Conservation (phyloP, 2,113 vertebrate species). For the Myanophis thanlyinensis region DNA sequence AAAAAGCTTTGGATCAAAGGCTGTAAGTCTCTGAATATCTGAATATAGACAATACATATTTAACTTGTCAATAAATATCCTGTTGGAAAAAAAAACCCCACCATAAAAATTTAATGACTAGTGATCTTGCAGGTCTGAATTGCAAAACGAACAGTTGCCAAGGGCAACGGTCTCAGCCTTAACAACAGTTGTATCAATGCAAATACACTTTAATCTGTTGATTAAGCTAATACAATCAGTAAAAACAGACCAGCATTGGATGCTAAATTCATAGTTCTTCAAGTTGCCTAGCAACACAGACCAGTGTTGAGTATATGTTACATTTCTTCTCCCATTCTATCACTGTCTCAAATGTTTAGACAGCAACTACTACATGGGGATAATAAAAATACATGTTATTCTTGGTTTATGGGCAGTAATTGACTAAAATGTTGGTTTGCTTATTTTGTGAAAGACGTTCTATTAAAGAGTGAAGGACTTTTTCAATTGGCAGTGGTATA, state of each 20-base stretch:
- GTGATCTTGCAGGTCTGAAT: neutral
- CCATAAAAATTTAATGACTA: neutral
- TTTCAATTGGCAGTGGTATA: neutral
- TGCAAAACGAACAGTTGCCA: constrained; percentile 8
- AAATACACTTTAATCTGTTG: neutral
- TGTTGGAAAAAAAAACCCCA: neutral
- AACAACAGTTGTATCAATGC: neutral
- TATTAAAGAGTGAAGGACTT: neutral
- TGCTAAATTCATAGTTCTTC: constrained; percentile 7
- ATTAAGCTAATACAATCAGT: neutral
- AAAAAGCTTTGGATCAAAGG: constrained; percentile 16
- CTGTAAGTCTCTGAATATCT: constrained; percentile 8
- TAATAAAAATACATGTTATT: neutral
- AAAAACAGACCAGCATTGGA: neutral
- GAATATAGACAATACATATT: neutral
- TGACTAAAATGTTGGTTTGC: constrained; percentile 4
- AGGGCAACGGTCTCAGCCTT: constrained; percentile 20
- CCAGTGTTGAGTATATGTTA: neutral
- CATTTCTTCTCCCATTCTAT: neutral
- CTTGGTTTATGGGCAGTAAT: neutral
- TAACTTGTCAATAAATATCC: constrained; percentile 15
- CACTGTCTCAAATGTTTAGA: neutral
- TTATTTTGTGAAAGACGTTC: neutral
- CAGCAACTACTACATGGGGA: neutral
- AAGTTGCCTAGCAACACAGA: constrained; percentile 14